These are phyloP conservation scores for Cryptus armator DNA, from an alignment of 2,888 invertebrate genomes.

Conservation along the genomic window DNA sequence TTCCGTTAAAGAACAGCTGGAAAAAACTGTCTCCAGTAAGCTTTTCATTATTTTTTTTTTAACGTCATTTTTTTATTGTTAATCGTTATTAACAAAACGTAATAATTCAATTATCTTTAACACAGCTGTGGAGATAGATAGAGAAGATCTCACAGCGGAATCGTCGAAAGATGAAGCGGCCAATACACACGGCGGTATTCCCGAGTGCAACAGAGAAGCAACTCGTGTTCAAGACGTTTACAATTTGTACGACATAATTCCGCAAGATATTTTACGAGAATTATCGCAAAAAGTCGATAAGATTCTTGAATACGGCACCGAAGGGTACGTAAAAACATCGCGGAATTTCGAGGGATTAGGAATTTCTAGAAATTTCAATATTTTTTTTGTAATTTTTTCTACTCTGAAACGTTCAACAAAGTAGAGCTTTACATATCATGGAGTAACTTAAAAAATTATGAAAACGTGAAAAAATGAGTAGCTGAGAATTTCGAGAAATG, in stretches of 20 bases:
- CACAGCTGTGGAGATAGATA: slow-evolving; percentile 75
- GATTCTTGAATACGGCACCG: slow-evolving; percentile 68
- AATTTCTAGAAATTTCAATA: not conserved
- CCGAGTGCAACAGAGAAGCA: slow-evolving; percentile 81
- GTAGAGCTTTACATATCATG: no score
- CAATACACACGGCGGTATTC: slow-evolving; percentile 69
- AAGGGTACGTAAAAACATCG: slow-evolving; percentile 71
- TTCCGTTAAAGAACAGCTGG: slow-evolving; percentile 87
- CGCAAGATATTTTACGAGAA: slow-evolving; percentile 76
- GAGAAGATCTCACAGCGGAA: slow-evolving; percentile 68
- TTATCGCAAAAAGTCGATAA: slow-evolving; percentile 74
- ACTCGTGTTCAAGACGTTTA: slow-evolving; percentile 79
- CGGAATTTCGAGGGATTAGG: not conserved
- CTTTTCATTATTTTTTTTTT: slow-evolving; percentile 13
- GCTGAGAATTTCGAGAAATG: no score
- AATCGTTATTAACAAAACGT: no score
- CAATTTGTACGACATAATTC: slow-evolving; percentile 81
- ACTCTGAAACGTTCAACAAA: no score
- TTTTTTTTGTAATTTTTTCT: slow-evolving; percentile 1
- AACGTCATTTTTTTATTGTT: not conserved
- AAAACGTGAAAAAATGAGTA: no score
- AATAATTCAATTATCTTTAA: slow-evolving; percentile 28
- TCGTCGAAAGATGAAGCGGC: slow-evolving; percentile 68
- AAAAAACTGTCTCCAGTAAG: slow-evolving; percentile 86
- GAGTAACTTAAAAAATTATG: no score